These are phyloP conservation scores for Microplitis demolitor DNA, from an alignment of 1,140 invertebrate species.

Conservation along the genomic window DNA sequence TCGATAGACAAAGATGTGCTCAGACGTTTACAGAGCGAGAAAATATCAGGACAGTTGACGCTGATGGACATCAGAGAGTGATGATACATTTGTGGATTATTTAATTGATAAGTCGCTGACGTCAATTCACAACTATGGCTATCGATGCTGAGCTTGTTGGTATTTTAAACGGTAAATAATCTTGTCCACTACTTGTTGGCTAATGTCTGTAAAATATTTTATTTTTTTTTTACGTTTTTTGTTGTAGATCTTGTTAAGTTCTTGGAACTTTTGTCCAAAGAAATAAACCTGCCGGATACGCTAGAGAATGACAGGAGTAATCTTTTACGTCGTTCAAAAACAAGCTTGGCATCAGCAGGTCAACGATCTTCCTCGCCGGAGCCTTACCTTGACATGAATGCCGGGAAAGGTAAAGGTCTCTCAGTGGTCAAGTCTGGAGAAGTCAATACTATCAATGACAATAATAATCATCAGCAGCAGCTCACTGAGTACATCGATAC, in stretches of 20 bases:
- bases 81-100: neutral
- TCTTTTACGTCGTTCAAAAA: conserved; percentile 42
- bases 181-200: too few species aligned
- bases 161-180: neutral
- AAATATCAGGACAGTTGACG: neutral
- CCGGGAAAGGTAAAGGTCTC: conserved; percentile 36
- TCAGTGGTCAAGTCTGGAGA: neutral
- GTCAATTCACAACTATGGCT: neutral
- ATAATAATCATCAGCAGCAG: conserved; percentile 14
- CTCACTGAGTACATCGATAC: conserved; percentile 41
- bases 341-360: conserved; percentile 29
- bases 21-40: neutral
- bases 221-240: neutral
- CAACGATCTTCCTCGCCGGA: conserved; percentile 40
- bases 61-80: neutral
- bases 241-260: conserved; percentile 50
- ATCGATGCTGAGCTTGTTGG: neutral
- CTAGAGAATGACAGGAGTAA: conserved; percentile 38
- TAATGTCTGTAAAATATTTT: too few species aligned
- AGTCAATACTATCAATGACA: neutral
- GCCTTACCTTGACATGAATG: conserved; percentile 54
- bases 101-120: neutral
- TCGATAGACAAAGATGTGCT: too few species aligned
- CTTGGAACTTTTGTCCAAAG: conserved; percentile 44
- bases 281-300: conserved; percentile 40